phyloP scores from a whole-genome alignment of 2,888 invertebrate species.

The Luperina testacea region DNA sequence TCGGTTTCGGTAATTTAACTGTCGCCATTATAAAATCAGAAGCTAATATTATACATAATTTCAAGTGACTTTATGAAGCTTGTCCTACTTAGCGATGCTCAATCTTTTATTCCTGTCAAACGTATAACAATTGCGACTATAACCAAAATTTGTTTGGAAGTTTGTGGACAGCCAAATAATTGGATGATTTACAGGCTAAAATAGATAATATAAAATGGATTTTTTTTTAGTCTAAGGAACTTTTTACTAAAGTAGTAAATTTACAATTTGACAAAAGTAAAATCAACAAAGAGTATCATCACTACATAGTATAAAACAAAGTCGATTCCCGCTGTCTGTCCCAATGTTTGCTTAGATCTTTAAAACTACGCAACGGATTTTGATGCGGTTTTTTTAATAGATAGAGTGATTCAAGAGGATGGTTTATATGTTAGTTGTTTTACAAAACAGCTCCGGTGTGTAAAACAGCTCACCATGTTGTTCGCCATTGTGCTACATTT shows the following conservation, averaged over 20 bases:
- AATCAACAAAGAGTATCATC: neutral
- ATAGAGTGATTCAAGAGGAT: no score
- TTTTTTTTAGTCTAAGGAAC: neutral
- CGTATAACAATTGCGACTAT: constrained; percentile 1
- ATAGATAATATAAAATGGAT: neutral
- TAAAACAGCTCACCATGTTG: no score
- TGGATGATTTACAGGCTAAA: constrained; percentile 9
- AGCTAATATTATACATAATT: constrained; percentile 26
- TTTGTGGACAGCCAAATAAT: constrained; percentile 11
- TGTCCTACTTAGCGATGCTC: constrained; percentile 9
- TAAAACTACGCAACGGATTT: no score
- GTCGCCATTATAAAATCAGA: constrained; percentile 31
- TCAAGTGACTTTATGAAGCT: constrained; percentile 30
- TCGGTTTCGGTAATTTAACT: constrained; percentile 6
- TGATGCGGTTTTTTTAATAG: no score
- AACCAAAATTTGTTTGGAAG: constrained; percentile 16
- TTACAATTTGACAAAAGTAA: neutral
- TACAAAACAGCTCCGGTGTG: no score
- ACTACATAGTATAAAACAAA: no score
- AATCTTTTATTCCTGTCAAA: constrained; percentile 41
- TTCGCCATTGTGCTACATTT: no score
- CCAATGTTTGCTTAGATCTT: no score
- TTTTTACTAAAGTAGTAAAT: no score
- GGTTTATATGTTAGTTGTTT: no score
- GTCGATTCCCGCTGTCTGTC: no score